Conservation (phyloP, 1,140 invertebrate genomes). For the Saccostrea cuccullata region DNA sequence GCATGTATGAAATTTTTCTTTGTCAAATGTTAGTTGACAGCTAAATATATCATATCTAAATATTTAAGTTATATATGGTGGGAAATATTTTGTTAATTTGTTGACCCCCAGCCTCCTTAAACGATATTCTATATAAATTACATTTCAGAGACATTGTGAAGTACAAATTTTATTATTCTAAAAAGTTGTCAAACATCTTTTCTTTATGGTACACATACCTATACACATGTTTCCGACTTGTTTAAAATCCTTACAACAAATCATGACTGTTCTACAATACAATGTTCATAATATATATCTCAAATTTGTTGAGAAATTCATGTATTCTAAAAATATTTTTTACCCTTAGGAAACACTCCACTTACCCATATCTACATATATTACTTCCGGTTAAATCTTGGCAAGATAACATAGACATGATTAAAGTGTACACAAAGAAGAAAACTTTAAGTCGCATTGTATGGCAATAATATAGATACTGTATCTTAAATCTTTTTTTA, state of each 20-base stretch:
- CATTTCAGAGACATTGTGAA: no score
- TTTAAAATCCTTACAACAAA: background rate
- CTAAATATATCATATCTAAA: no score
- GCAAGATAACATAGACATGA: background rate
- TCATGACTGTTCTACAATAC: background rate
- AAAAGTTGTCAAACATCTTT: no score
- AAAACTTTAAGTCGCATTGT: background rate
- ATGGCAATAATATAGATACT: no score
- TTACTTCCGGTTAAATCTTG: background rate
- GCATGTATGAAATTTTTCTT: no score
- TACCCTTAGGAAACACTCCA: background rate
- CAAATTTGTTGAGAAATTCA: background rate
- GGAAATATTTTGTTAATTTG: no score
- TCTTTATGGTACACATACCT: background rate
- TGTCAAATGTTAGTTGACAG: no score
- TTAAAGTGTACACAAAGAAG: background rate
- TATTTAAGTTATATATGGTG: no score
- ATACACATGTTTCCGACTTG: background rate
- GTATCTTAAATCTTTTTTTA: no score
- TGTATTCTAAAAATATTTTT: background rate
- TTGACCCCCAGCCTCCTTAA: no score
- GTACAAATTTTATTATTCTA: no score
- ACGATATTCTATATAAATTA: no score
- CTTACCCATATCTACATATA: background rate
- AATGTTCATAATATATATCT: background rate